Percentiles rank a stretch among this genome's conserved stretches.
These are phyloP conservation scores for Leptinotarsa texana DNA, from an alignment of 1,140 invertebrate genomes.

Conservation along the genomic window DNA sequence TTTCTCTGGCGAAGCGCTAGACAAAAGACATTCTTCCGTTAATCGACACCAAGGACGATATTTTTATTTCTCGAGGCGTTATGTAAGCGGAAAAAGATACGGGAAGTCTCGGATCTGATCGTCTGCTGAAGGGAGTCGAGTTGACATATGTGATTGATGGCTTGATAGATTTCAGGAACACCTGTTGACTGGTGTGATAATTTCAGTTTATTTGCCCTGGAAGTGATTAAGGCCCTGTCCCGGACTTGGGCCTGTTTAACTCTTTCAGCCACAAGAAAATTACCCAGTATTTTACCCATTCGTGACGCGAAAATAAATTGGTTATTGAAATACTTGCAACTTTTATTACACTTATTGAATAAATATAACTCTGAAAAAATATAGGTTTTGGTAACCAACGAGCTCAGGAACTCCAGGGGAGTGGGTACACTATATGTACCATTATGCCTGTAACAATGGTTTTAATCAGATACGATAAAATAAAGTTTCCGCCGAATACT, in stretches of 20 bases:
- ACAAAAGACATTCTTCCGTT: constrained; percentile 10
- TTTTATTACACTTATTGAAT: too few species aligned
- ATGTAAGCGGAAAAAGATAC: constrained; percentile 3
- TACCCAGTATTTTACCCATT: too few species aligned
- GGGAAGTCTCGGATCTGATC: not conserved
- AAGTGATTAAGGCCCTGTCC: not conserved
- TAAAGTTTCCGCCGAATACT: too few species aligned
- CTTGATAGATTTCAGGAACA: not conserved
- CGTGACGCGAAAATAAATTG: too few species aligned
- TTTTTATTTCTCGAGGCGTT: not conserved
- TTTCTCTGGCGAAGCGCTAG: constrained; percentile 8
- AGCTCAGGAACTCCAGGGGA: too few species aligned
- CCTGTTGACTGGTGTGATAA: not conserved
- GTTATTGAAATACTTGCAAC: too few species aligned
- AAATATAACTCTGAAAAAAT: too few species aligned
- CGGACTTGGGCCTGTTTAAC: not conserved
- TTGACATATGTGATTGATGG: not conserved
- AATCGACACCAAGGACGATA: constrained; percentile 9
- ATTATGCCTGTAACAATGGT: too few species aligned
- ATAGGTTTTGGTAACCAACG: too few species aligned
- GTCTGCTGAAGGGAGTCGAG: not conserved
- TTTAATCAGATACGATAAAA: too few species aligned
- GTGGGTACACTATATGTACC: too few species aligned
- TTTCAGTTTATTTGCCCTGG: constrained; percentile 6
- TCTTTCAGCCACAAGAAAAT: too few species aligned